A percentile compares a stretch with the other conserved stretches of the same genome.
Evolutionary conservation across 37 sponge, comb jelly and placozoan genomes (phyloP).

Genomic region (Cliona cf. orientalis): DNA sequence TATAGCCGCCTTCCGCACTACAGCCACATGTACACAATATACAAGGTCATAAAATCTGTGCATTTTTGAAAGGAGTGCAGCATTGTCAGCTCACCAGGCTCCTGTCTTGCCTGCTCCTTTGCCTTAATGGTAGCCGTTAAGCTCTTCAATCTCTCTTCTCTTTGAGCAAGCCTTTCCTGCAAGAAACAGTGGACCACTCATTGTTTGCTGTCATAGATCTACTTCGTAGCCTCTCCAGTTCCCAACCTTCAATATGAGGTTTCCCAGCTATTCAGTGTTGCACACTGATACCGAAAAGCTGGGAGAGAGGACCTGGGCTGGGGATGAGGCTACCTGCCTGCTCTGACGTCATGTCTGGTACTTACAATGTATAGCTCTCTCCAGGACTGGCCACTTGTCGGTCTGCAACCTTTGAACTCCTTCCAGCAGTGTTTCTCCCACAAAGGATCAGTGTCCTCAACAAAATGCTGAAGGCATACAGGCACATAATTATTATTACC

Average conservation of each 20-base stretch:
- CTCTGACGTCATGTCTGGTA: background rate
- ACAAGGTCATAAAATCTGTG: background rate
- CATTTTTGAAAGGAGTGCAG: no score
- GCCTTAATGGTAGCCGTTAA: constrained; percentile 50
- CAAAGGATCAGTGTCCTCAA: constrained; percentile 56
- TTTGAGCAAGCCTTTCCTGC: constrained; percentile 47
- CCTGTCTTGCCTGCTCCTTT: constrained; percentile 53
- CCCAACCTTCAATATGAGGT: no score
- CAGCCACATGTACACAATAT: no score
- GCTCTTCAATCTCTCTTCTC: constrained; percentile 52
- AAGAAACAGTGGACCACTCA: background rate
- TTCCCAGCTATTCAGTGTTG: no score
- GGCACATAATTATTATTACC: no score
- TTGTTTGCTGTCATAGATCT: background rate
- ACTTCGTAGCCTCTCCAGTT: no score
- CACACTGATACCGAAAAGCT: no score
- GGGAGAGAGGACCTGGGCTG: no score
- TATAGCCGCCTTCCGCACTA: no score
- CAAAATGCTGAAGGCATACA: constrained; percentile 62
- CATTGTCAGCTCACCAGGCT: constrained; percentile 67
- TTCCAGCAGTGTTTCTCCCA: constrained; percentile 76
- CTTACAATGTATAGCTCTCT: constrained; percentile 67
- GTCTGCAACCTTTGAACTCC: constrained; percentile 47
- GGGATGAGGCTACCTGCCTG: no score
- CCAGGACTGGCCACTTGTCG: constrained; percentile 43